phyloP scores from a whole-genome alignment of 1,140 invertebrate genomes.

The Matsumurasca onukii region DNA sequence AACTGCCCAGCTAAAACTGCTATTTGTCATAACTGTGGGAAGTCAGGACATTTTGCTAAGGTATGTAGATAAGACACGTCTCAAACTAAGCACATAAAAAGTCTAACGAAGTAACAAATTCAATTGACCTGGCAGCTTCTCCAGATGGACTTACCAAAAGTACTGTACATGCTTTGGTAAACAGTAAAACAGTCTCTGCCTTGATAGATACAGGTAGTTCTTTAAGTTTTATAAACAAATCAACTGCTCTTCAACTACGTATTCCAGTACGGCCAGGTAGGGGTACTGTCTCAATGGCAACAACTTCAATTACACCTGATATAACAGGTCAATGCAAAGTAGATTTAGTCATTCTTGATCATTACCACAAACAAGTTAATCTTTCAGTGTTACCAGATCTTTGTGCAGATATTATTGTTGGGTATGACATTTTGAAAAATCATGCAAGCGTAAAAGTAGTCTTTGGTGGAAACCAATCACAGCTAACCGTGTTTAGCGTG shows the following conservation, averaged over 20 bases:
- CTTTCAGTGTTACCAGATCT: conserved; percentile 22
- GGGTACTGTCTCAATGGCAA: conserved; percentile 34
- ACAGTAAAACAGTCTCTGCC: too few species aligned
- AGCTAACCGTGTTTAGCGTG: not conserved
- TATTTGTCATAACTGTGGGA: not conserved
- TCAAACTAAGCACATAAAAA: not conserved
- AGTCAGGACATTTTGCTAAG: too few species aligned
- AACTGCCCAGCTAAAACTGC: too few species aligned
- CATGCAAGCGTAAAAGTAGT: not conserved
- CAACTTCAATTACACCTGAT: conserved; percentile 27
- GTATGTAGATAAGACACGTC: not conserved
- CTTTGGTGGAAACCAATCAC: not conserved
- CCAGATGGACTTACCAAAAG: conserved; percentile 19
- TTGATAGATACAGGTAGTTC: too few species aligned
- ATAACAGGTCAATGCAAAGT: conserved; percentile 11
- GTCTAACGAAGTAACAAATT: not conserved
- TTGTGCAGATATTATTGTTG: not conserved
- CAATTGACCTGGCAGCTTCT: not conserved
- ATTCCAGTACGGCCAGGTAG: not conserved
- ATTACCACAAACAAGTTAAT: conserved; percentile 16
- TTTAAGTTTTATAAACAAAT: too few species aligned
- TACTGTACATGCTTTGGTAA: conserved; percentile 16
- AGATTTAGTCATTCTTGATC: conserved; percentile 16
- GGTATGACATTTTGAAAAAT: not conserved
- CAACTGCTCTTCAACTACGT: not conserved